These are phyloP conservation scores for Parasteatoda lunata DNA, from an alignment of 2,888 invertebrate species.

Conservation along the genomic window DNA sequence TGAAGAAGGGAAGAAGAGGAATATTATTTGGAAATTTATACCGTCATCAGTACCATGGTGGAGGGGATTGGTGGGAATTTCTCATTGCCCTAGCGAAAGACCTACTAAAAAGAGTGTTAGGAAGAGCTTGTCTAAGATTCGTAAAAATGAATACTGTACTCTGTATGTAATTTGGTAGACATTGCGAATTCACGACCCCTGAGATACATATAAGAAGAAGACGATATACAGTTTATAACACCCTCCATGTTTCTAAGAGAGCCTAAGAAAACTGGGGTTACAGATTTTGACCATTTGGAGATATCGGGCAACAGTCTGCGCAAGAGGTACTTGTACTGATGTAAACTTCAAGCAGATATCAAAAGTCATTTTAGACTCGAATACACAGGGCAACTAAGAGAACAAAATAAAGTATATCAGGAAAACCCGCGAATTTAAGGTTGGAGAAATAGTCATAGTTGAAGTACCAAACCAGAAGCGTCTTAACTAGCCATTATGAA, in stretches of 20 bases:
- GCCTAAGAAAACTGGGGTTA: neutral
- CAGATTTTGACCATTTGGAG: constrained; percentile 1
- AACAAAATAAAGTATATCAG: no score
- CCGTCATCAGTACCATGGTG: neutral
- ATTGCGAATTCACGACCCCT: neutral
- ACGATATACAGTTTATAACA: neutral
- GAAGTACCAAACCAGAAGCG: no score
- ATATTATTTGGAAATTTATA: constrained; percentile 8
- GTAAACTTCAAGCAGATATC: no score
- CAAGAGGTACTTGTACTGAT: no score
- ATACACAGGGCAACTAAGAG: no score
- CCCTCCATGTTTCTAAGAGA: neutral
- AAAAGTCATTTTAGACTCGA: no score
- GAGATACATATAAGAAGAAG: neutral
- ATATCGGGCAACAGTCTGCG: no score
- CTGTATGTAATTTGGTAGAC: neutral
- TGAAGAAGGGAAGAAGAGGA: neutral
- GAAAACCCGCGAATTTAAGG: no score
- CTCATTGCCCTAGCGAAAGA: constrained; percentile 2
- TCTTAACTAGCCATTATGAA: no score
- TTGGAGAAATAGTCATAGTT: no score
- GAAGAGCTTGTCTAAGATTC: constrained; percentile 4
- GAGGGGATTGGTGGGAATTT: neutral
- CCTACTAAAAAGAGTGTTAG: constrained; percentile 12
- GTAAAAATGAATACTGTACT: constrained; percentile 3